A percentile compares a stretch with the other conserved stretches of the same genome.
These are phyloP conservation scores for Balaeniceps rex DNA, from an alignment of 2,113 vertebrate genomes.

Conservation along the genomic window DNA sequence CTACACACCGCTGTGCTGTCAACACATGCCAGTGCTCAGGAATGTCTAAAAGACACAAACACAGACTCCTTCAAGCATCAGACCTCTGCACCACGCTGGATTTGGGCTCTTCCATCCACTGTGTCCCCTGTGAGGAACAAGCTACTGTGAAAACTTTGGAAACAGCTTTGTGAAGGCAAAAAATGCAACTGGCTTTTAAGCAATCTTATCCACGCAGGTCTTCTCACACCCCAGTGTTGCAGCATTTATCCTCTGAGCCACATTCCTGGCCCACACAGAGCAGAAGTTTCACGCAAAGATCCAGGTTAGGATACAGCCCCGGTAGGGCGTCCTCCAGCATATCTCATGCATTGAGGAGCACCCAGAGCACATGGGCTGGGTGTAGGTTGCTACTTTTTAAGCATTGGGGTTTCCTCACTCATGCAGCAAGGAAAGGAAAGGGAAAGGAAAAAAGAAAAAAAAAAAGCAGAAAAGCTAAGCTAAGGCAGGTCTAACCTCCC, in stretches of 20 bases:
- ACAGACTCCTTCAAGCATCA: background rate
- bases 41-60: background rate
- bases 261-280: constrained; percentile 16
- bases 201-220: background rate
- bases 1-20: background rate
- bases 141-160: background rate
- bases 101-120: background rate
- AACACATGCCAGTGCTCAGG: background rate
- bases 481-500: background rate
- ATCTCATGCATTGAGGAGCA: background rate
- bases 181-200: background rate
- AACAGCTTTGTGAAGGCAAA: background rate
- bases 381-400: background rate
- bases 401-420: background rate
- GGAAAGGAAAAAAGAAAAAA: background rate
- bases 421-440: background rate
- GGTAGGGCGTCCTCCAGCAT: background rate
- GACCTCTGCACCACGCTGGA: background rate
- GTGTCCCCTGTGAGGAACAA: background rate
- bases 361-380: background rate
- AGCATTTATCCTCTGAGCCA: background rate
- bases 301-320: background rate
- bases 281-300: background rate
- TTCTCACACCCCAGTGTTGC: background rate
- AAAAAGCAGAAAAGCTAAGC: background rate